phyloP scores from a whole-genome alignment of 2,113 vertebrate genomes.

The Tichodroma muraria region DNA sequence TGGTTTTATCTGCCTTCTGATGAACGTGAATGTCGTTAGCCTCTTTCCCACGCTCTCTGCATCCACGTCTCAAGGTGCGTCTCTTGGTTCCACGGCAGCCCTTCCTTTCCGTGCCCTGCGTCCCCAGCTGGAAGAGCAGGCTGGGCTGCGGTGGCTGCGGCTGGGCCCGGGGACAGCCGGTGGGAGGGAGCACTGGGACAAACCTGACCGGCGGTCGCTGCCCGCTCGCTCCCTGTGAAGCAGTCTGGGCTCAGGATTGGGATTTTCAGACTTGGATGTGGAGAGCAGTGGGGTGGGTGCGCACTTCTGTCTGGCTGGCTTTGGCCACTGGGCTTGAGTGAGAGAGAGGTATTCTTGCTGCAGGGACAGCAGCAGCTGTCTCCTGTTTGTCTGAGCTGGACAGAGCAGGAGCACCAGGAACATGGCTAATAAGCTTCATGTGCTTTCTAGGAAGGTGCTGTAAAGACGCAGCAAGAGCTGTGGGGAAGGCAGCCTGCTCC shows the following conservation, averaged over 20 bases:
- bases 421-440: neutral
- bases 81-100: neutral
- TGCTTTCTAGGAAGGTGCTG: neutral
- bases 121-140: neutral
- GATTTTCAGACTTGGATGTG: neutral
- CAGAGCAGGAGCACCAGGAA: neutral
- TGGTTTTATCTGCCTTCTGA: slow-evolving; percentile 49
- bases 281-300: neutral
- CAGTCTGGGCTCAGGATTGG: fast-evolving
- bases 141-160: fast-evolving
- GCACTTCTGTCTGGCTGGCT: neutral
- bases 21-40: slow-evolving; percentile 26
- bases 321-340: neutral
- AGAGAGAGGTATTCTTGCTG: neutral
- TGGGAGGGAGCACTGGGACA: fast-evolving
- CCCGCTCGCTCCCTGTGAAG: neutral
- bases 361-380: neutral
- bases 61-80: neutral
- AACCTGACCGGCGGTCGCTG: fast-evolving
- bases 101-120: fast-evolving
- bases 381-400: neutral
- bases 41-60: slow-evolving; percentile 37
- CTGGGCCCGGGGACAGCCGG: fast-evolving
- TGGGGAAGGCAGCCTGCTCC: neutral
- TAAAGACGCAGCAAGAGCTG: neutral